A percentile compares a stretch with the other conserved stretches of the same genome.
Evolutionary conservation across 2,113 vertebrate genomes (phyloP).

Genomic region (Solea senegalensis): DNA sequence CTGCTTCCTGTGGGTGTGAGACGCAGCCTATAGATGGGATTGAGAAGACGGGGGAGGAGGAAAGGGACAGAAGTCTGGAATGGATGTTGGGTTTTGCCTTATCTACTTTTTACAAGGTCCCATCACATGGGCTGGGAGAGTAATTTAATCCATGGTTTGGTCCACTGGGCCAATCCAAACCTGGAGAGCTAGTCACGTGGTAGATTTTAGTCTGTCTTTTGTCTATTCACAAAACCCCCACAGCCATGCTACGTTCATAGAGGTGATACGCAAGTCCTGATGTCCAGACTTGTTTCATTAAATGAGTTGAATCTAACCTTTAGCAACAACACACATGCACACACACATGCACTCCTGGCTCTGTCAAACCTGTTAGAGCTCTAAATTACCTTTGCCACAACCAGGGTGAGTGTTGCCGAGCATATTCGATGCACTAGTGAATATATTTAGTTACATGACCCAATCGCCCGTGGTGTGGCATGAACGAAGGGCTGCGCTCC

Average conservation of each 20-base stretch:
- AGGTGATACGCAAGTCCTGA: slow-evolving; percentile 43
- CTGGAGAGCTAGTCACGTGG: slow-evolving; percentile 25
- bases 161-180: slow-evolving; percentile 31
- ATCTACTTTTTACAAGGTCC: slow-evolving; percentile 62
- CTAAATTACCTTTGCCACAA: slow-evolving; percentile 76
- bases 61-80: neutral
- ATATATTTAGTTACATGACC: slow-evolving; percentile 78
- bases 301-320: slow-evolving; percentile 44
- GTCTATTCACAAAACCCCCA: slow-evolving; percentile 35
- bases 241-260: slow-evolving; percentile 11
- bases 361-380: slow-evolving; percentile 81
- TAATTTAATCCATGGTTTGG: slow-evolving; percentile 58
- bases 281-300: slow-evolving; percentile 44
- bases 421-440: slow-evolving; percentile 57
- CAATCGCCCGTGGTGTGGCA: slow-evolving; percentile 46
- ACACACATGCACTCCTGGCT: slow-evolving; percentile 31
- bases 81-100: slow-evolving; percentile 37
- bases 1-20: slow-evolving; percentile 68
- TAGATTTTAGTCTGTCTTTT: slow-evolving; percentile 25
- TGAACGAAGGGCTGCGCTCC: slow-evolving; percentile 24
- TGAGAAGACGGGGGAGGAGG: slow-evolving; percentile 29
- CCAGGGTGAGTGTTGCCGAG: slow-evolving; percentile 55
- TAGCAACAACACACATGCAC: slow-evolving; percentile 1
- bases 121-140: slow-evolving; percentile 52
- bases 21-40: slow-evolving; percentile 76